phyloP scores from a whole-genome alignment of 2,888 invertebrate genomes.

The Steinernema hermaphroditum region DNA sequence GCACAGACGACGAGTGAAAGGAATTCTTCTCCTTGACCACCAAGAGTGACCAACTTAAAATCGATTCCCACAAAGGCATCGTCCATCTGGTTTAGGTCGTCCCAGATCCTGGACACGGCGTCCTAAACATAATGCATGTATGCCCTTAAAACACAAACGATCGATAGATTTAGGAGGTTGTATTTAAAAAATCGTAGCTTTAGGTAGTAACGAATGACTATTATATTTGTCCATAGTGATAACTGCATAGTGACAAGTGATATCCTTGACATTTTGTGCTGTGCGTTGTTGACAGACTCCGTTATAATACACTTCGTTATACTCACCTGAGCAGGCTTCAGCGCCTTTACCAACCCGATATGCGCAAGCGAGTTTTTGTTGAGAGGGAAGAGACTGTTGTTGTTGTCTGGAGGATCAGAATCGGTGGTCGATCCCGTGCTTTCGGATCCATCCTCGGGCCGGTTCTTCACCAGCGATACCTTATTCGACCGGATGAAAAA shows the following conservation, averaged over 20 bases:
- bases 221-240: no score
- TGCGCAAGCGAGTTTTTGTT: conserved; percentile 56
- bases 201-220: no score
- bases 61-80: conserved; percentile 77
- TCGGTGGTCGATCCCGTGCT: conserved; percentile 53
- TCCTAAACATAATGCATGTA: conserved; percentile 41
- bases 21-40: conserved; percentile 77
- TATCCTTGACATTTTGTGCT: no score
- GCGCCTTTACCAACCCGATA: conserved; percentile 59
- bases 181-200: no score
- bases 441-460: conserved; percentile 61
- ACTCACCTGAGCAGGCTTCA: conserved; percentile 61
- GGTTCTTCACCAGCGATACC: conserved; percentile 63
- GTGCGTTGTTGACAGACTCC: no score
- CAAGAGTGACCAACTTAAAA: conserved; percentile 89
- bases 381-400: conserved; percentile 61
- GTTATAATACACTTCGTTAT: no score
- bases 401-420: conserved; percentile 49
- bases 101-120: conserved; percentile 50
- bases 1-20: conserved; percentile 79
- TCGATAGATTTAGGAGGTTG: no score
- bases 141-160: not conserved
- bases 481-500: conserved; percentile 91
- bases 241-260: no score
- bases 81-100: conserved; percentile 52